These are phyloP conservation scores for Anadara kagoshimensis DNA, from an alignment of 1,140 invertebrate genomes.

Conservation along the genomic window DNA sequence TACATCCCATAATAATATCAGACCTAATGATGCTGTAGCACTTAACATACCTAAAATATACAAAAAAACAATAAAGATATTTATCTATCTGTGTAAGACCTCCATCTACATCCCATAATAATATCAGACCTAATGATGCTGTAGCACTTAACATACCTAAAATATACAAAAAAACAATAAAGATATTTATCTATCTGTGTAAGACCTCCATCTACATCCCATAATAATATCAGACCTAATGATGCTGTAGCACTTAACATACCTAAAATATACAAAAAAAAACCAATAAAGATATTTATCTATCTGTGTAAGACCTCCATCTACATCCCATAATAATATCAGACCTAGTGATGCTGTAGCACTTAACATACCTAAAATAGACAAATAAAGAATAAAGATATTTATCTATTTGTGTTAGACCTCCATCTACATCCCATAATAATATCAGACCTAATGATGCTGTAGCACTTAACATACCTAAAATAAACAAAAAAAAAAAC, in stretches of 20 bases:
- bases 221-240: conserved; percentile 92
- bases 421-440: conserved; percentile 99
- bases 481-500: conserved; percentile 79
- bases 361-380: conserved; percentile 88
- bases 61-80: conserved; percentile 96
- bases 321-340: conserved; percentile 97
- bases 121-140: conserved; percentile 93
- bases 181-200: conserved; percentile 99
- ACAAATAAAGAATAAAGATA: conserved; percentile 97
- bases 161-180: conserved; percentile 92
- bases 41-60: conserved; percentile 92
- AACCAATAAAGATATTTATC: conserved; percentile 99
- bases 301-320: conserved; percentile 98
- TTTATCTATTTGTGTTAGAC: conserved; percentile 99
- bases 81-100: conserved; percentile 99
- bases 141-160: conserved; percentile 96
- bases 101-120: conserved; percentile 99
- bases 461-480: conserved; percentile 96
- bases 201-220: conserved; percentile 99
- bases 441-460: conserved; percentile 95
- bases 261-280: too few relatives aligned
- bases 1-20: conserved; percentile 98
- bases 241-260: conserved; percentile 99
- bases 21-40: conserved; percentile 96
- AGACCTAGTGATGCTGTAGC: conserved; percentile 97